phyloP scores from a whole-genome alignment of 2,113 vertebrate species.

The Buteo buteo region DNA sequence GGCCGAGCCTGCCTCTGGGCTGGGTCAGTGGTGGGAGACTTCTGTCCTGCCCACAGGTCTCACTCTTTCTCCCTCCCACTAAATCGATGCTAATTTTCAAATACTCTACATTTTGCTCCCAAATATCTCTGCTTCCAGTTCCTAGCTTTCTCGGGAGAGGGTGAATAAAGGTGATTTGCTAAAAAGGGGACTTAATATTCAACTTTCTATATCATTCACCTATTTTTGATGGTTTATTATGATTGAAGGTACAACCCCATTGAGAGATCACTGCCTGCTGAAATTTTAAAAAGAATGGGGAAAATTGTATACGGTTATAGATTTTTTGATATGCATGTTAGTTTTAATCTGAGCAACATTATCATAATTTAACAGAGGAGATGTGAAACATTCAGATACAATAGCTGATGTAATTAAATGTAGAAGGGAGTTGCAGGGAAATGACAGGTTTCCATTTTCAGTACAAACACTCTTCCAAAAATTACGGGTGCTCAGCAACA shows the following conservation, averaged over 20 bases:
- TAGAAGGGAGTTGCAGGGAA: background rate
- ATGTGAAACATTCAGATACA: background rate
- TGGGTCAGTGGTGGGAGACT: fast-evolving
- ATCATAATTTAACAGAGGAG: background rate
- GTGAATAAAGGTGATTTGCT: background rate
- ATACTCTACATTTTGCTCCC: background rate
- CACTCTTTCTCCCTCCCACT: no score
- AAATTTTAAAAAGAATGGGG: background rate
- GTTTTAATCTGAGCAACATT: background rate
- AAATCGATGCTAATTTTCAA: fast-evolving
- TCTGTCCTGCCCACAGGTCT: background rate
- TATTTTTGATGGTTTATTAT: background rate
- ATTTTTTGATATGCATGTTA: background rate
- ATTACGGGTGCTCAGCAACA: slow-evolving; percentile 25
- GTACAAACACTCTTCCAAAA: slow-evolving; percentile 1
- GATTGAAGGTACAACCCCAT: background rate
- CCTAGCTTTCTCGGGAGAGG: background rate
- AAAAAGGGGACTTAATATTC: background rate
- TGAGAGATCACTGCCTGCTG: background rate
- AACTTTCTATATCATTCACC: background rate
- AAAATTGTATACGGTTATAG: background rate
- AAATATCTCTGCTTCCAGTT: background rate
- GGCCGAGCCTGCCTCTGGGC: no score
- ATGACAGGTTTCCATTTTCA: slow-evolving; percentile 1
- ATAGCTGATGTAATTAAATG: background rate